Evolutionary conservation across 2,113 vertebrate species (phyloP), one percentile per base, ranked within the genome.

Genomic region (Mirza zaza): DNA sequence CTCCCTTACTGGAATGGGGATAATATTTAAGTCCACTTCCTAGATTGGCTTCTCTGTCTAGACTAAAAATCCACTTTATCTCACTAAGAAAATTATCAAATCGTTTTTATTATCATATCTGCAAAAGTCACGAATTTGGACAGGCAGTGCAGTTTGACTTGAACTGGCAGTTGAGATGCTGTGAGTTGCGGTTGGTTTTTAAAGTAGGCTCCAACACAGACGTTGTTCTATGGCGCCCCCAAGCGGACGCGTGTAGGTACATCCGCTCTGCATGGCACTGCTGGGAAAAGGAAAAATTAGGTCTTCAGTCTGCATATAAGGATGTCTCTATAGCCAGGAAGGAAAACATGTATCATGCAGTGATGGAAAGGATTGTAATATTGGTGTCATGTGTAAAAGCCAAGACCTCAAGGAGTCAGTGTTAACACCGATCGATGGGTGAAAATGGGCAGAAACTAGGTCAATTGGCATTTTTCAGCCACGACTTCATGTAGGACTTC

Each of bases 141-240:
- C 21, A 48, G 71, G 61, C 21, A 9, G 42, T 29, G 55, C 5
- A 68, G 67, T 79, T 80, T 55, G 57, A 4, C 23, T 21, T 42
- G 14, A 67, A 18, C 13, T 48, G 8, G 36, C 27, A 8, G 2
- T 2, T 23, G 25, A 76, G 75, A 14, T 25, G 9, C 3, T 23
- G 13, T 39, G 27, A 8, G 7, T 39, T 48, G 21, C n/a, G 18
- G 63, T 48, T 1, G 0, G 3, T 48, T 52, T 75, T 34, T 10
- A 0, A 21, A 68, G 15, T 5, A 1, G 6, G 1, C 18, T 34
- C 6, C 36, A 36, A 63, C 11, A 20, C n/a, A 95, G 94, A 92
- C 4, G 0, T 80, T 89, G 95, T 94, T 96, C 94, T 95, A 77
- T 71, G 92, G 97, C 50, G 97, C 97, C 98, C 94, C 90, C 98